Percentiles rank a stretch among this genome's conserved stretches.
These are phyloP conservation scores for Heliconius hermathena DNA, from an alignment of 1,140 invertebrate species.

Conservation along the genomic window DNA sequence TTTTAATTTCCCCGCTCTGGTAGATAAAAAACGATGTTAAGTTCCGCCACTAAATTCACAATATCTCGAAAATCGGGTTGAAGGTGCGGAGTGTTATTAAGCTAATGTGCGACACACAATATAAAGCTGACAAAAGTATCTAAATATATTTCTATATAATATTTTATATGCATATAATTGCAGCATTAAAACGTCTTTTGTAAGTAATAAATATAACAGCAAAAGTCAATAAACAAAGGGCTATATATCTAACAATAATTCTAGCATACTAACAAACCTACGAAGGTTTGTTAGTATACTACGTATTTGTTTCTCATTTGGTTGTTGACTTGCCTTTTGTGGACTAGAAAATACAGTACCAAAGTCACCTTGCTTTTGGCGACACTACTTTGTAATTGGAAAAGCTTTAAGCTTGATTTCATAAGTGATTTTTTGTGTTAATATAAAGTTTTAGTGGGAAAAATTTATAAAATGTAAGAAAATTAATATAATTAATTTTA, in stretches of 20 bases:
- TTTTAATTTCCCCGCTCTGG: no score
- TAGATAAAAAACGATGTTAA: no score
- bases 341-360: not conserved
- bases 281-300: no score
- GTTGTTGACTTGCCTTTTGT: not conserved
- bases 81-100: no score
- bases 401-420: not conserved
- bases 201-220: not conserved
- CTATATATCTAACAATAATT: not conserved
- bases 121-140: no score
- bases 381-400: not conserved
- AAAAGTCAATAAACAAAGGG: not conserved
- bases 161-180: not conserved
- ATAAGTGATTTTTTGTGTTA: not conserved
- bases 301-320: not conserved
- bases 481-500: no score
- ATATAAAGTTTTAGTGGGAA: not conserved
- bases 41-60: no score
- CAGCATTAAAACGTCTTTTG: not conserved
- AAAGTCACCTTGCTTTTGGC: not conserved
- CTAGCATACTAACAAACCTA: not conserved
- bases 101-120: no score
- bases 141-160: no score
- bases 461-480: no score
- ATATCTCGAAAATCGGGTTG: no score